Evolutionary conservation across 2,888 invertebrate species (phyloP), one percentile per base, ranked within the genome.

Genomic region (Eledona agricola): DNA sequence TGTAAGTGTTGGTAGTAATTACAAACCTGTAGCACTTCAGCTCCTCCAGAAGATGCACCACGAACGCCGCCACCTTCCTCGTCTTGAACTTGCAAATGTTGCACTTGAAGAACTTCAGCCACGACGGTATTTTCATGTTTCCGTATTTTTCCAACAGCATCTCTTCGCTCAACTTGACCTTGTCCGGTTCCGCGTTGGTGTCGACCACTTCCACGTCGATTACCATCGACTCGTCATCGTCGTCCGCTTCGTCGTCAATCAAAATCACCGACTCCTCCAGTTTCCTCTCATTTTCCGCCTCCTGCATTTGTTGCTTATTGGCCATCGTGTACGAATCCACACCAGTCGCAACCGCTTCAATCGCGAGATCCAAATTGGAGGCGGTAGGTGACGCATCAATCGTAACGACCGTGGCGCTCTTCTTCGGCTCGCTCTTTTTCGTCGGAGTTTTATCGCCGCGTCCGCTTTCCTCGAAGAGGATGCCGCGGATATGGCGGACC

Each of bases 1-100:
- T n/a, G n/a, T n/a, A n/a, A n/a, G n/a, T n/a, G n/a, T n/a, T n/a
- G n/a, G n/a, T n/a, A n/a, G n/a, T n/a, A n/a, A 10, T 23, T 10
- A 54, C 63, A 62, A 53, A 87, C 87, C 83, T 84, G 60, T 83
- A 79, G 64, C 86, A 86, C 34, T 83, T 80, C 13, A 87, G 74
- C 64, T 89, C 88, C 63, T 84, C 82, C 62, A 80, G 87, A 38
- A 89, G 72, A 75, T 89, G 89, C 20, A 81, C 81, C 40, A 81
- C 79, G 77, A 89, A 83, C n/a, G 82, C 81, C 2, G 80, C 79
- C 11, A 78, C 77, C 12, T 77, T 79, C 37, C 80, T 82, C 0
- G 84, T 82, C 22, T 78, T 79, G 57, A 83, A 83, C 11, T 77
- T 74, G 60, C 89, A 89, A 35, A 84, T 70, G 0, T 86, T 81